These are phyloP conservation scores for Anser cygnoides DNA, from an alignment of 2,113 vertebrate genomes.

Conservation along the genomic window DNA sequence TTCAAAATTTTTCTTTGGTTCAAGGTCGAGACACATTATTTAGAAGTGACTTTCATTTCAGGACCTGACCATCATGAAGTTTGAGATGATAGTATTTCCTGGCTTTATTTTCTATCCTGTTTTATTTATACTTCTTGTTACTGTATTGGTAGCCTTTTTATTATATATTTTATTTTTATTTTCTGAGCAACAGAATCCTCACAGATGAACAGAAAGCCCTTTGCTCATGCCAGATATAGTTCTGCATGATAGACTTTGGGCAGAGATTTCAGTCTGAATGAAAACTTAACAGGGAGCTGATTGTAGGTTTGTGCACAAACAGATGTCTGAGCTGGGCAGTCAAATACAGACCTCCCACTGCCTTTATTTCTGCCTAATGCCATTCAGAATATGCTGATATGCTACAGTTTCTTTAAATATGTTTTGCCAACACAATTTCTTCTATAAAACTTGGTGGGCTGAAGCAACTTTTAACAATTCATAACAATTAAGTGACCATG, in stretches of 20 bases:
- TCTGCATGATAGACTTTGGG: background rate
- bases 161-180: background rate
- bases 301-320: accelerated
- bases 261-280: background rate
- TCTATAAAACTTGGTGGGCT: background rate
- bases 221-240: background rate
- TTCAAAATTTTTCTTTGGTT: background rate
- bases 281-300: background rate
- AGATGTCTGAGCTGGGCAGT: background rate
- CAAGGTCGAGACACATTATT: background rate
- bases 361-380: background rate
- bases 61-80: background rate
- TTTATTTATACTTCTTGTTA: background rate
- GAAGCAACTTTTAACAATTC: background rate
- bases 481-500: background rate
- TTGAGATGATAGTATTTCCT: background rate
- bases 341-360: background rate
- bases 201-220: background rate
- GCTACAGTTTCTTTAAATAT: background rate
- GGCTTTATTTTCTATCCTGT: background rate
- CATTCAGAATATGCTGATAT: background rate
- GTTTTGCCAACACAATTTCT: background rate
- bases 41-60: background rate
- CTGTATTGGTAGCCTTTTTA: background rate
- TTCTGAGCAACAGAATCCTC: background rate